Evolutionary conservation across 2,797 vertebrate species (phyloP).

Genomic region (Enteromius viviparus): DNA sequence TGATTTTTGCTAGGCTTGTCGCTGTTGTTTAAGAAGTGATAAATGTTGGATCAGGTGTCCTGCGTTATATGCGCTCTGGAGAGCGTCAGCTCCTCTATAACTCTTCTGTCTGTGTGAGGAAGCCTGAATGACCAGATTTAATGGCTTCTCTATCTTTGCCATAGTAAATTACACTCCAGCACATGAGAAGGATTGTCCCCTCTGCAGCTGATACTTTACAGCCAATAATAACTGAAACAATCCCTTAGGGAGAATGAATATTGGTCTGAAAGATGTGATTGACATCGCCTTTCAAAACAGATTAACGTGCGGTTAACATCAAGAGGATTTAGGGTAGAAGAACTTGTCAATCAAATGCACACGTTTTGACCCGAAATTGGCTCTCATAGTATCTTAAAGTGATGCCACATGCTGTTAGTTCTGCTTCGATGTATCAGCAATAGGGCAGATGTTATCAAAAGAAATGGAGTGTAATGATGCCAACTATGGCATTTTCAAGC

Average conservation of each 20-base stretch:
- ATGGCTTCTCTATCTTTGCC: constrained; percentile 58
- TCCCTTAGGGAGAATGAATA: constrained; percentile 38
- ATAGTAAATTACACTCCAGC: constrained; percentile 52
- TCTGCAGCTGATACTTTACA: constrained; percentile 46
- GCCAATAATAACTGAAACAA: constrained; percentile 49
- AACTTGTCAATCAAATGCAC: constrained; percentile 28
- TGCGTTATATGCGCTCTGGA: constrained; percentile 54
- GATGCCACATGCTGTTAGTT: constrained; percentile 1
- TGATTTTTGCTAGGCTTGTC: constrained; percentile 55
- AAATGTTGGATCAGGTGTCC: constrained; percentile 56
- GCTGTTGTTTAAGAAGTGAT: constrained; percentile 59
- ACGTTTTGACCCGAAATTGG: neutral
- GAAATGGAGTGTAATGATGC: neutral
- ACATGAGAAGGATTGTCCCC: constrained; percentile 42
- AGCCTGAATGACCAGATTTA: constrained; percentile 53
- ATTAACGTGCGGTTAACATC: constrained; percentile 38
- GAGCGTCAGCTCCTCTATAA: constrained; percentile 48
- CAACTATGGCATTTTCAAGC: constrained; percentile 8
- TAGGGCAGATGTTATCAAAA: constrained; percentile 15
- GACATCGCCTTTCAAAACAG: constrained; percentile 37
- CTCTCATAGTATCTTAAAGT: neutral
- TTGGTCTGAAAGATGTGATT: constrained; percentile 42
- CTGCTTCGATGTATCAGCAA: constrained; percentile 10
- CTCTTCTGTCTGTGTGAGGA: constrained; percentile 53
- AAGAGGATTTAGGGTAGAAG: constrained; percentile 25